Evolutionary conservation across 2,797 vertebrate species (phyloP).

Genomic region (Smutsia temminckii): DNA sequence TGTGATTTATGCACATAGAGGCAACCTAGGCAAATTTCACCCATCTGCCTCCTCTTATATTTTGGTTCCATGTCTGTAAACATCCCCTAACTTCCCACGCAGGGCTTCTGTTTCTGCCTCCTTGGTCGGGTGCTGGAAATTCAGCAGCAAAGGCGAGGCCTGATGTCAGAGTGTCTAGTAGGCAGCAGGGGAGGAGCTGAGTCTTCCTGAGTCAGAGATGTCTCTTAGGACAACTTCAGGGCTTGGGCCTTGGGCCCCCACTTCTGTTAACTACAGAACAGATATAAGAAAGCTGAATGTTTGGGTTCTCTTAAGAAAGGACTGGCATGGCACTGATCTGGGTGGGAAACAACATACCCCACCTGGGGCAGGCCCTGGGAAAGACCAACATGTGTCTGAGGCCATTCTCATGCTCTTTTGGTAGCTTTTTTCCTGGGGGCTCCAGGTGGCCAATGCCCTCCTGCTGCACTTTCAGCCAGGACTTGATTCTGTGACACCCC

Average conservation of each 20-base stretch:
- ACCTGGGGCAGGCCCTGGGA: not conserved
- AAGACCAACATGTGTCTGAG: not conserved
- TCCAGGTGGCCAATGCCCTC: not conserved
- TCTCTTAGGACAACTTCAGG: not conserved
- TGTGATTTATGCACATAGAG: not conserved
- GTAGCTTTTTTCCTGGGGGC: not conserved
- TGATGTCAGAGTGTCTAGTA: not conserved
- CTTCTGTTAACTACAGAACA: slow-evolving; percentile 29
- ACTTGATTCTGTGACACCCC: not conserved
- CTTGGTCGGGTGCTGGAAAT: slow-evolving; percentile 41
- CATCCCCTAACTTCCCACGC: slow-evolving; percentile 21
- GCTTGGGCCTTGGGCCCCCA: not conserved
- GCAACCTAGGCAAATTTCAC: slow-evolving; percentile 46
- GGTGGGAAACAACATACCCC: not conserved
- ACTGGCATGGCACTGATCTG: not conserved
- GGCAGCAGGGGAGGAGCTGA: not conserved
- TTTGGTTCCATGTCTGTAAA: slow-evolving; percentile 53
- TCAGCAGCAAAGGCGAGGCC: not conserved
- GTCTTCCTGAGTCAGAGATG: not conserved
- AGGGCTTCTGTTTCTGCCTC: not conserved
- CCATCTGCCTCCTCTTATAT: slow-evolving; percentile 60
- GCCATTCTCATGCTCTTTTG: not conserved
- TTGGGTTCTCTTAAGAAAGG: not conserved
- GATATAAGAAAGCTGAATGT: not conserved
- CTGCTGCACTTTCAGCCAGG: not conserved